Base-by-base conservation (phyloP, 1,140 invertebrate genomes). In the Ooceraea biroi region DNA sequence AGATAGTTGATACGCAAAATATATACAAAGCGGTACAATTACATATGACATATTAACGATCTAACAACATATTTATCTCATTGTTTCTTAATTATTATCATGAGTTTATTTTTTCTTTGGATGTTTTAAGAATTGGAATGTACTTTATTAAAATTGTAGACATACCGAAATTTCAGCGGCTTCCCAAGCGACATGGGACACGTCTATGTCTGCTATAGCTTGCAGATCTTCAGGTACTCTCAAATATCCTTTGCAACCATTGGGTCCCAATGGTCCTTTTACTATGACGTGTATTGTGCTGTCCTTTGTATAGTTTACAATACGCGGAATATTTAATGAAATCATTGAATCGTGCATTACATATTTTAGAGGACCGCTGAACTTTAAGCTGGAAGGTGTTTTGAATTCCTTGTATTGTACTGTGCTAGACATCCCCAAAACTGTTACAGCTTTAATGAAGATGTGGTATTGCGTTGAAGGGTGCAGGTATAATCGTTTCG, bases 391-490 rank as follows among this genome's bases (percentile, higher is more conserved):
- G n/a, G n/a, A 65, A 55, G 84, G 66, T 0, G 89, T 89, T 7
- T 30, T 0, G 0, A 82, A 25, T 8, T 57, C 0, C 8, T 8
- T 8, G 0, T 0, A 8, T 0, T 52, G 60, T 8, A 2, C 0
- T 0, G 5, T n/a, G 0, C 89, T 61, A 0, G 10, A 12, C 0
- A n/a, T 30, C n/a, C 61, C 63, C 2, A 17, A 12, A 5, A 63
- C 60, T 1, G 86, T 90, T 3, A 89, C 63, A 4, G 83, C 84
- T 27, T 22, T 14, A 46, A 92, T 71, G 0, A 17, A 48, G 7
- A 92, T 83, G 0, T 10, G 1, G 27, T 90, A 92, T 3, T 3
- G 3, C 1, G 88, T 71, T 8, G 91, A 87, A 3, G 91, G 68
- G 0, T 87, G 65, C 0, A 92, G 58, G 44, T 87, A 3, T 12